Percentiles rank a stretch among this genome's conserved stretches.
These are phyloP conservation scores for Cervus canadensis DNA, from an alignment of 2,113 vertebrate genomes.

Conservation along the genomic window DNA sequence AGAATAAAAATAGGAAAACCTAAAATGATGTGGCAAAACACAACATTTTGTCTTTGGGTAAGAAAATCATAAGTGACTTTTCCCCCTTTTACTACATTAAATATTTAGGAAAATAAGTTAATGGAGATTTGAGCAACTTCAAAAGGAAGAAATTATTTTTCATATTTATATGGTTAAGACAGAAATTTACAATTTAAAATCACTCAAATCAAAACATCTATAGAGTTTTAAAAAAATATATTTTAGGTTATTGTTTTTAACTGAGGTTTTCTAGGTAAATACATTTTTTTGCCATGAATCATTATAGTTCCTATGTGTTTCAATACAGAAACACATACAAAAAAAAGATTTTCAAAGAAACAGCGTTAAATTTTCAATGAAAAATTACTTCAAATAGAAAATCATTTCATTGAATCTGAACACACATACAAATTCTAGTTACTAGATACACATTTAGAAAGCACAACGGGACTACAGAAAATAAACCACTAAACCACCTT, in stretches of 20 bases:
- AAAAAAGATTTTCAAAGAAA: slow-evolving; percentile 67
- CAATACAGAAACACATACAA: neutral
- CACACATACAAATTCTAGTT: slow-evolving; percentile 57
- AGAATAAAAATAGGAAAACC: neutral
- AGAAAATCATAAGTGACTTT: neutral
- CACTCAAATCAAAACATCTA: slow-evolving; percentile 66
- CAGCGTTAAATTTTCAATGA: slow-evolving; percentile 65
- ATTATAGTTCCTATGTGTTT: slow-evolving; percentile 66
- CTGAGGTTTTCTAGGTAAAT: slow-evolving; percentile 76
- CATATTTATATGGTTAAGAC: neutral
- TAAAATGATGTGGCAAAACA: neutral
- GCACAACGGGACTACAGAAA: neutral
- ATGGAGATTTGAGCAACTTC: neutral
- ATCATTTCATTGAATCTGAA: slow-evolving; percentile 47
- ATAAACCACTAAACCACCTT: slow-evolving; percentile 49
- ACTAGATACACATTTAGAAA: slow-evolving; percentile 25
- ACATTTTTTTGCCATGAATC: slow-evolving; percentile 39
- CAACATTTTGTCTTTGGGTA: neutral
- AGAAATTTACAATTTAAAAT: slow-evolving; percentile 55
- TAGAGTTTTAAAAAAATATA: slow-evolving; percentile 50
- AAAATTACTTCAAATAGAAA: slow-evolving; percentile 65
- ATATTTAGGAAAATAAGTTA: neutral
- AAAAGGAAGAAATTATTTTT: neutral
- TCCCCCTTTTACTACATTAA: neutral
- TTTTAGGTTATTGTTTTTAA: slow-evolving; percentile 68